Conservation (phyloP, 2,113 vertebrate genomes). For the Rhagologus leucostigma region DNA sequence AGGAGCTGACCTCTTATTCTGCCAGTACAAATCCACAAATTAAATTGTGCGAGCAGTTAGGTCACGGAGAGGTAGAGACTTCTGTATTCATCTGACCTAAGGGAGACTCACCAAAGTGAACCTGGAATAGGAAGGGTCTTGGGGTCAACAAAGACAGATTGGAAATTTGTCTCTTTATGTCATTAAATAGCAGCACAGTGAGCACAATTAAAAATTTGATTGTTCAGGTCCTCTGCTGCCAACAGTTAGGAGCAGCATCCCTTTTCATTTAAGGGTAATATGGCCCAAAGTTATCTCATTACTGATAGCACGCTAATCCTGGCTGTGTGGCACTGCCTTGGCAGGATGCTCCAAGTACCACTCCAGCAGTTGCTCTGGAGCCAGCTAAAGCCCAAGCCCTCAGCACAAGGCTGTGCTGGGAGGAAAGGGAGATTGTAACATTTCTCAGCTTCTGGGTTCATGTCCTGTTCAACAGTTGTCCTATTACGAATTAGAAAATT, state of each 20-base stretch:
- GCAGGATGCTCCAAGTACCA: neutral
- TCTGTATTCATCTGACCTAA: neutral
- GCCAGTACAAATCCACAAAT: constrained; percentile 42
- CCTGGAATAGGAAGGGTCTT: neutral
- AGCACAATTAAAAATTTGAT: constrained; percentile 25
- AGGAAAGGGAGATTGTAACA: neutral
- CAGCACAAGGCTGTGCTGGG: neutral
- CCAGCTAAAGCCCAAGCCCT: neutral
- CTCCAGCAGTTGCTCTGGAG: neutral
- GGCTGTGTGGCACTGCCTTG: neutral
- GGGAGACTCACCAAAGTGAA: neutral
- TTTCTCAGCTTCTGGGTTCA: neutral
- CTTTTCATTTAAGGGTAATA: neutral
- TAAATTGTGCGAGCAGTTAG: constrained; percentile 46
- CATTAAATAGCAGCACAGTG: neutral
- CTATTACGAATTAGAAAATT: neutral
- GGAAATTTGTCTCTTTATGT: constrained; percentile 6
- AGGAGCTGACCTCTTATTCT: constrained; percentile 45
- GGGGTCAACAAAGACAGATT: constrained; percentile 33
- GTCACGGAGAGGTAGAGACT: constrained; percentile 6
- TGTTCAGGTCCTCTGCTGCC: neutral
- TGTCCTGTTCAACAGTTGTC: neutral
- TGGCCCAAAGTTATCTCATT: neutral
- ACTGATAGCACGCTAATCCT: neutral
- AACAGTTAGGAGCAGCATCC: neutral